Conservation (phyloP, 2,888 invertebrate genomes). For the Calameuta idolon region DNA sequence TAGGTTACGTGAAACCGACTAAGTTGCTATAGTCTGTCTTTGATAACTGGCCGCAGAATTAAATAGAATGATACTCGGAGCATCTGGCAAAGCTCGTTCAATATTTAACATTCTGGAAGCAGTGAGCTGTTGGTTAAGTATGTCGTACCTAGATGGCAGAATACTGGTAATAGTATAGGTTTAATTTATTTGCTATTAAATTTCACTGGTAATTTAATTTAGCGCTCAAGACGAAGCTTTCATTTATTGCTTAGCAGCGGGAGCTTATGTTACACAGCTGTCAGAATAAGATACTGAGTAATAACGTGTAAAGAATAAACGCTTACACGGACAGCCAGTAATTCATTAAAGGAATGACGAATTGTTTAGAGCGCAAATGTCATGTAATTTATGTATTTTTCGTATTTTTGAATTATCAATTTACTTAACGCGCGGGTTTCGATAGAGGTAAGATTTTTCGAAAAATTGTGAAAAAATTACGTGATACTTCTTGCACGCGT, state of each 20-base stretch:
- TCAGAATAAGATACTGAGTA: too few species aligned
- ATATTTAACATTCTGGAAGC: not conserved
- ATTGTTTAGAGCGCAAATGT: too few species aligned
- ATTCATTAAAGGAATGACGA: too few species aligned
- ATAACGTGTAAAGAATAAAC: too few species aligned
- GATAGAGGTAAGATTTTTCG: too few species aligned
- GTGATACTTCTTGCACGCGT: not conserved
- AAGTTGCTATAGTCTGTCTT: not conserved
- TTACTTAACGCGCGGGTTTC: too few species aligned
- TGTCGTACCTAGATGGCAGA: not conserved
- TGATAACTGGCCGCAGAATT: not conserved
- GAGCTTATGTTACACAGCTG: not conserved
- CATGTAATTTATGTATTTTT: too few species aligned
- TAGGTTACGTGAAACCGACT: not conserved
- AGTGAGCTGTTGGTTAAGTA: not conserved
- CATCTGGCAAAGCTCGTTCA: not conserved
- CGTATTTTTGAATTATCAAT: too few species aligned
- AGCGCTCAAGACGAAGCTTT: not conserved
- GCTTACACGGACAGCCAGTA: too few species aligned
- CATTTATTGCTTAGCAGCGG: not conserved
- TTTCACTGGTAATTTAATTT: not conserved
- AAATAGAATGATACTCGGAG: not conserved
- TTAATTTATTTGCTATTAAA: not conserved
- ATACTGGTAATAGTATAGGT: not conserved
- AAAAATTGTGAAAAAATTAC: not conserved